A percentile compares a stretch with the other conserved stretches of the same genome.
Conservation (phyloP, 2,797 vertebrate species). For the Trematomus bernacchii region DNA sequence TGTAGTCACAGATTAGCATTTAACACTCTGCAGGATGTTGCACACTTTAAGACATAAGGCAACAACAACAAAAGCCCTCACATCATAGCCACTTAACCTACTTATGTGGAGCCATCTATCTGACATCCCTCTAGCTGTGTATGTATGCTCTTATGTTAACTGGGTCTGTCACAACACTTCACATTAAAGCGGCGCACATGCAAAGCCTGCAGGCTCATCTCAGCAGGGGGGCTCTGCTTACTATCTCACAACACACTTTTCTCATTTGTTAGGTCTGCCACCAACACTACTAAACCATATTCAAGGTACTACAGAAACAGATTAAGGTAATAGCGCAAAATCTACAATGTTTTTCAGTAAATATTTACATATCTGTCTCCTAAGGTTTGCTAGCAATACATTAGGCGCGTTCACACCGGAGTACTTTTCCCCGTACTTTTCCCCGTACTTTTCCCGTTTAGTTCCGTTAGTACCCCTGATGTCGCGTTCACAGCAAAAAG, state of each 20-base stretch:
- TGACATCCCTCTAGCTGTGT: constrained; percentile 45
- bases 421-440: too few relatives aligned
- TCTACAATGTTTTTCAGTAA: neutral
- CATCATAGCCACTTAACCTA: constrained; percentile 54
- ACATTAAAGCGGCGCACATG: constrained; percentile 53
- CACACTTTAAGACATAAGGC: constrained; percentile 26
- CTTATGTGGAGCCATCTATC: constrained; percentile 45
- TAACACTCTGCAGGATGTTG: neutral
- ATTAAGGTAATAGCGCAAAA: neutral
- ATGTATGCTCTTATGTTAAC: constrained; percentile 61
- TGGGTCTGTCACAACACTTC: constrained; percentile 65
- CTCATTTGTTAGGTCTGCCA: constrained; percentile 62
- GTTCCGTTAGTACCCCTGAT: too few relatives aligned
- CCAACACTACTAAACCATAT: constrained; percentile 34
- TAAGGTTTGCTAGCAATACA: neutral
- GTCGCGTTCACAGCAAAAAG: too few relatives aligned
- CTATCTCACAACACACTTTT: constrained; percentile 48
- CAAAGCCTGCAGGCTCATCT: constrained; percentile 46
- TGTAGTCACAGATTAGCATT: constrained; percentile 8
- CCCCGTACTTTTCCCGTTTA: too few relatives aligned
- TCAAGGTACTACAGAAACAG: neutral
- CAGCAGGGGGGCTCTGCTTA: constrained; percentile 53
- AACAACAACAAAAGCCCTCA: constrained; percentile 32
- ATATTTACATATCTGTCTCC: neutral
- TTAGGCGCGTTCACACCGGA: too few relatives aligned